Evolutionary conservation across 2,888 invertebrate species (phyloP).

Genomic region (Nemapogon koenigi): DNA sequence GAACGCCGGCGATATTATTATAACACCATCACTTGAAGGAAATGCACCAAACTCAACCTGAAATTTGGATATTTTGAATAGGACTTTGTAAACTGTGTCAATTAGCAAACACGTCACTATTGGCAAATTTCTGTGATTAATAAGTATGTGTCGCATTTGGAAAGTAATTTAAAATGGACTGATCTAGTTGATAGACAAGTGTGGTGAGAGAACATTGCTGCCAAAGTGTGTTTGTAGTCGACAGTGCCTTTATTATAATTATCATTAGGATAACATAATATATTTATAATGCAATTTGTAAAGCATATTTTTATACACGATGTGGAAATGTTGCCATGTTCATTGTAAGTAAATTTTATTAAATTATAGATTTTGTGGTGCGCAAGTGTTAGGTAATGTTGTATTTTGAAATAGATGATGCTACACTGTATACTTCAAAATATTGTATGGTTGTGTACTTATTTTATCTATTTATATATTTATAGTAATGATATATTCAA

Average conservation of each 20-base stretch:
- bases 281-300: constrained; percentile 52
- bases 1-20: constrained; percentile 78
- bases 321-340: constrained; percentile 63
- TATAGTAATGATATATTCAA: too few relatives aligned
- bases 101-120: constrained; percentile 54
- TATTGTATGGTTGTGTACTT: too few relatives aligned
- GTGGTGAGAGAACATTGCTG: constrained; percentile 51
- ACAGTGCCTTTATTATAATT: constrained; percentile 58
- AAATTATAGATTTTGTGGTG: too few relatives aligned
- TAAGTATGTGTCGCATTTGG: constrained; percentile 31
- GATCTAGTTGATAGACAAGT: constrained; percentile 30
- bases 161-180: constrained; percentile 32
- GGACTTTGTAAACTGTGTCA: constrained; percentile 41
- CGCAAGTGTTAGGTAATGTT: too few relatives aligned
- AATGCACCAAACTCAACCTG: constrained; percentile 48
- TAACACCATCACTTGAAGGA: constrained; percentile 64
- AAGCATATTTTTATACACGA: constrained; percentile 60
- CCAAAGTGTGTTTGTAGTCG: constrained; percentile 67
- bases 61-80: constrained; percentile 29
- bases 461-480: too few relatives aligned
- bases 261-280: constrained; percentile 44
- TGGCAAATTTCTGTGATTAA: constrained; percentile 60
- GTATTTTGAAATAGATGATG: too few relatives aligned
- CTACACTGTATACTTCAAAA: too few relatives aligned
- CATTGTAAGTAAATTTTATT: constrained; percentile 35